Percentiles rank a stretch among this genome's conserved stretches.
phyloP scores from a whole-genome alignment of 1,140 invertebrate genomes.

The Drosophila elegans region DNA sequence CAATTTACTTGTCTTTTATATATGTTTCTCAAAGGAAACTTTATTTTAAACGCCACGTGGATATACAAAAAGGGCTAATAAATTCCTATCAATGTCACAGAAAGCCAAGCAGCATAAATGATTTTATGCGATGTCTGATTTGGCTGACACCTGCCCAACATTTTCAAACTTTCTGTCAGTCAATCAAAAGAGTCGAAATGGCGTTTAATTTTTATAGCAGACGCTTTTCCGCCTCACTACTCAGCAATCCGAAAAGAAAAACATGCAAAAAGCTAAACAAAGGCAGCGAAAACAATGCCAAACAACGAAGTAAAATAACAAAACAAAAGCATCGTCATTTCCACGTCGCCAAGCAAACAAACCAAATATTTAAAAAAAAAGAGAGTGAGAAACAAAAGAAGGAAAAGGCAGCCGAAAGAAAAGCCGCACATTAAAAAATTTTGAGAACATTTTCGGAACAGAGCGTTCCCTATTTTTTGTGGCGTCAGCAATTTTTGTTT shows the following conservation, averaged over 20 bases:
- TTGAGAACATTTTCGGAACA: constrained; percentile 55
- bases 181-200: constrained; percentile 71
- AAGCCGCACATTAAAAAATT: constrained; percentile 47
- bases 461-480: constrained; percentile 26
- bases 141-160: constrained; percentile 63
- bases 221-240: constrained; percentile 40
- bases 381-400: constrained; percentile 3
- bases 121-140: constrained; percentile 29
- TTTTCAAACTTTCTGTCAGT: constrained; percentile 59
- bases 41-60: too few relatives aligned
- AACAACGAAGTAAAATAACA: constrained; percentile 48
- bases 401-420: constrained; percentile 18
- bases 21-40: too few relatives aligned
- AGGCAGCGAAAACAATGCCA: constrained; percentile 48
- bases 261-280: constrained; percentile 25
- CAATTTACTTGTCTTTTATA: too few relatives aligned
- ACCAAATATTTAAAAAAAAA: constrained; percentile 25
- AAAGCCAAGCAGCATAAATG: constrained; percentile 17
- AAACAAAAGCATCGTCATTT: constrained; percentile 62
- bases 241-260: constrained; percentile 28
- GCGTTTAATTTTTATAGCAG: constrained; percentile 77
- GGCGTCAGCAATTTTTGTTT: constrained; percentile 24
- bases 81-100: constrained; percentile 23
- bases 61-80: constrained; percentile 5
- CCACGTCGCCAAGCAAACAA: constrained; percentile 62